Base-by-base conservation (phyloP, 2,888 invertebrate genomes). In the Neria commutata region DNA sequence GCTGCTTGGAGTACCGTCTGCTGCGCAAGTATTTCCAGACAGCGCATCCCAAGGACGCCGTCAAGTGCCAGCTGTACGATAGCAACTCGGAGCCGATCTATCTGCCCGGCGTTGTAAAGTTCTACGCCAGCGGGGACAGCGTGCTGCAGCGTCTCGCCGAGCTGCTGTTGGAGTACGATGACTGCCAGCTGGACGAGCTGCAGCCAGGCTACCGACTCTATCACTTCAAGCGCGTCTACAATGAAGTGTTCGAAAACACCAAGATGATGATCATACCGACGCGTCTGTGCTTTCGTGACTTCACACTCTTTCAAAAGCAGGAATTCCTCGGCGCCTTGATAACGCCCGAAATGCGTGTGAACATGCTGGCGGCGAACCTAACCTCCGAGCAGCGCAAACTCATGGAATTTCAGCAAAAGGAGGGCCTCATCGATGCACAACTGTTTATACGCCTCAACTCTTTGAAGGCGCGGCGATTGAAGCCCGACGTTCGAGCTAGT, bases 221-320 rank as follows among this genome's bases (percentile, higher is more conserved):
- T 11, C 69, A 62, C 1, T 73, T 79, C 14, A 64, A 53, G 14
- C 64, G 70, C 3, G 49, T 37, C 1, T 61, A 69, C 2, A 65
- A 78, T 42, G 67, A 68, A 52, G 60, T 79, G 2, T 54, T 69
- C 8, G 72, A 75, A 48, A 10, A 61, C 6, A 64, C 71, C 26
- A 60, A 65, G 2, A 54, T 70, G 11, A 54, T 62, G 2, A 58
- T 68, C 0, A 64, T 79, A 24, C 74, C 79, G 0, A 71, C 76
- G 0, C 68, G 70, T 1, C 61, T 79, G 2, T 75, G 80, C 50
- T 77, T 75, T 61, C 73, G 79, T 2, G 79, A 79, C 19, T 79
- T 78, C 29, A 73, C 75, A 1, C 60, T 74, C 0, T 76, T 65
- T 29, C 67, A 74, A 50, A 69, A 69, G 70, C 58, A 72, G 3